These are phyloP conservation scores for Ellobium chinense DNA, from an alignment of 2,888 invertebrate species.

Conservation along the genomic window DNA sequence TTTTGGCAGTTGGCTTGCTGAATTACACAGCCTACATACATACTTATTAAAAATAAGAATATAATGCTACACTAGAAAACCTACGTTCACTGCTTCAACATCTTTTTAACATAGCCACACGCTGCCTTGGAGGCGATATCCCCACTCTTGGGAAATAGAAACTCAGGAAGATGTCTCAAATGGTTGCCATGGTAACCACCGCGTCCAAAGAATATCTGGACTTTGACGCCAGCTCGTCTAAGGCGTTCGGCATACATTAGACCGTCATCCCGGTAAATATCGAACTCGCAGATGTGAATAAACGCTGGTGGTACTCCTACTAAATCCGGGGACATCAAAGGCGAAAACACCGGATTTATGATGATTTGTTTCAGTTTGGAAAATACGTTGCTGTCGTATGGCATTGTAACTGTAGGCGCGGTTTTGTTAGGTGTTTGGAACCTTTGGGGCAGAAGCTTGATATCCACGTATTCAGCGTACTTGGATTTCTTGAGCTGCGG, in stretches of 20 bases:
- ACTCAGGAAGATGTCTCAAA: background rate
- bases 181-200: slow-evolving; percentile 10
- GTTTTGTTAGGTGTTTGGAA: background rate
- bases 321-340: slow-evolving; percentile 33
- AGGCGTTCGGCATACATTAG: slow-evolving; percentile 29
- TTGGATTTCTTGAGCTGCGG: background rate
- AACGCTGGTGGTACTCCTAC: slow-evolving; percentile 19
- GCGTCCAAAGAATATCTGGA: background rate
- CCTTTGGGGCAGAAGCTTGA: slow-evolving; percentile 4
- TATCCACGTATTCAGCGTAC: slow-evolving; percentile 20
- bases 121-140: background rate
- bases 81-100: background rate
- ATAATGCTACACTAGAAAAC: no score
- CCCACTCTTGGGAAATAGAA: background rate
- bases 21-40: no score
- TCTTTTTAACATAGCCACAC: background rate
- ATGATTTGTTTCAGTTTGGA: slow-evolving; percentile 14
- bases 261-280: slow-evolving; percentile 27
- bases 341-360: slow-evolving; percentile 20
- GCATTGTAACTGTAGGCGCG: background rate
- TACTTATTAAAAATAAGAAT: no score
- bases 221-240: slow-evolving; percentile 13
- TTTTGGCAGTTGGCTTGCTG: no score
- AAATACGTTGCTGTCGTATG: background rate
- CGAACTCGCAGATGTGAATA: slow-evolving; percentile 23